Percentiles rank a stretch among this genome's conserved stretches.
Evolutionary conservation across 2,888 invertebrate genomes (phyloP).

Genomic region (Diaphora mendica): DNA sequence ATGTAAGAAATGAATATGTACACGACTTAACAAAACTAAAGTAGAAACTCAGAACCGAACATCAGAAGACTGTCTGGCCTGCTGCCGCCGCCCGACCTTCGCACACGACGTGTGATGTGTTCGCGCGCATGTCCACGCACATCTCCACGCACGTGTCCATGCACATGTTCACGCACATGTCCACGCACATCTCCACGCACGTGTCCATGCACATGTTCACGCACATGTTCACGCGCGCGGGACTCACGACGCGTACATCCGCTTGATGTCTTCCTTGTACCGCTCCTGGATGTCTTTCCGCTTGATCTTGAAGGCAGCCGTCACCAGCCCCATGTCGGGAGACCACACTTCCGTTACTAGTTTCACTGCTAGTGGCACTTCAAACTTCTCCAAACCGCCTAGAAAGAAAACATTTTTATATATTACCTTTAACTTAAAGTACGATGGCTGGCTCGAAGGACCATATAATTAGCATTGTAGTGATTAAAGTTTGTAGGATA

Average conservation of each 20-base stretch:
- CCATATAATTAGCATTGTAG: neutral
- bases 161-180: neutral
- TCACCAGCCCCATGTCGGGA: slow-evolving; percentile 98
- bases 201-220: slow-evolving; percentile 3
- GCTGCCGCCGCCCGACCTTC: neutral
- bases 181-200: slow-evolving; percentile 8
- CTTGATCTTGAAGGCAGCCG: slow-evolving; percentile 99
- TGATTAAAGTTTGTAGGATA: neutral
- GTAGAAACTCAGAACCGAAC: slow-evolving; percentile 35
- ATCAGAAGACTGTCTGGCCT: neutral
- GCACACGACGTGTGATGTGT: neutral
- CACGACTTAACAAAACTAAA: slow-evolving; percentile 54
- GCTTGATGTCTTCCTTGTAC: slow-evolving; percentile 96
- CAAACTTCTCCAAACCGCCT: slow-evolving; percentile 96
- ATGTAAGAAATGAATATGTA: slow-evolving; percentile 66
- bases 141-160: too few relatives aligned
- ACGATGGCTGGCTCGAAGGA: neutral
- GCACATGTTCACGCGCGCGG: slow-evolving; percentile 14
- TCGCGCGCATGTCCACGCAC: neutral
- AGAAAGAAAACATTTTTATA: slow-evolving; percentile 24
- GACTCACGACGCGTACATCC: slow-evolving; percentile 96
- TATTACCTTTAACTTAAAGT: neutral
- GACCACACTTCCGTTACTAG: slow-evolving; percentile 98
- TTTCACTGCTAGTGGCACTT: slow-evolving; percentile 96
- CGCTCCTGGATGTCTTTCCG: slow-evolving; percentile 97